phyloP scores from a whole-genome alignment of 2,888 invertebrate species.

The Mythimna pallens region DNA sequence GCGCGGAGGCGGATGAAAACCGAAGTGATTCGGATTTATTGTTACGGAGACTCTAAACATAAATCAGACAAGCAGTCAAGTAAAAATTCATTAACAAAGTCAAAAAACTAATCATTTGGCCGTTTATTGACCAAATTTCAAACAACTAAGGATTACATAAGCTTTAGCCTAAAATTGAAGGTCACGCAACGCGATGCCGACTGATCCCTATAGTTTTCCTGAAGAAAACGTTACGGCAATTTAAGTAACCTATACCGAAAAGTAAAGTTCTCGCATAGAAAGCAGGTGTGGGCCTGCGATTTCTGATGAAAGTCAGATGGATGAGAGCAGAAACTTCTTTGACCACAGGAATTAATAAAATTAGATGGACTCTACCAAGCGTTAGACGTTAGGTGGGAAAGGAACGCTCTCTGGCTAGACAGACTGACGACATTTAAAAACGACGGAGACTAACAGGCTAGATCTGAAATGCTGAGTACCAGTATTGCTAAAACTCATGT shows the following conservation, averaged over 20 bases:
- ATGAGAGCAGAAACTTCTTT: conserved; percentile 1
- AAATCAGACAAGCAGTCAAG: background rate
- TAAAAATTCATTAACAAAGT: background rate
- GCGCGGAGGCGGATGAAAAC: too few relatives aligned
- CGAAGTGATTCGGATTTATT: too few relatives aligned
- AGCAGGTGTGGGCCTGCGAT: background rate
- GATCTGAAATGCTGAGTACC: background rate
- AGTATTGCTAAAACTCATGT: background rate
- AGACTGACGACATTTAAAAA: conserved; percentile 2
- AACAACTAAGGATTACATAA: too few relatives aligned
- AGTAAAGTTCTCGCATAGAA: background rate
- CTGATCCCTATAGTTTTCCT: background rate
- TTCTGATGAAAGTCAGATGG: background rate
- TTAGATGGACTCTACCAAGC: background rate
- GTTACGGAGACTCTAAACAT: background rate
- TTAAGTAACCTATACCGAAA: background rate
- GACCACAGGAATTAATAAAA: background rate
- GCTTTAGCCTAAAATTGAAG: background rate
- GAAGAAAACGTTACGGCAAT: background rate
- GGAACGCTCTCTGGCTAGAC: conserved; percentile 2
- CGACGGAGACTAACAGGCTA: background rate
- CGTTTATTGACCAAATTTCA: background rate
- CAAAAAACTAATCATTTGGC: background rate
- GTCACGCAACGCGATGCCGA: background rate
- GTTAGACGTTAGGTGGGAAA: background rate